Base-by-base conservation (phyloP, 2,888 invertebrate genomes). In the Bembecia ichneumoniformis region DNA sequence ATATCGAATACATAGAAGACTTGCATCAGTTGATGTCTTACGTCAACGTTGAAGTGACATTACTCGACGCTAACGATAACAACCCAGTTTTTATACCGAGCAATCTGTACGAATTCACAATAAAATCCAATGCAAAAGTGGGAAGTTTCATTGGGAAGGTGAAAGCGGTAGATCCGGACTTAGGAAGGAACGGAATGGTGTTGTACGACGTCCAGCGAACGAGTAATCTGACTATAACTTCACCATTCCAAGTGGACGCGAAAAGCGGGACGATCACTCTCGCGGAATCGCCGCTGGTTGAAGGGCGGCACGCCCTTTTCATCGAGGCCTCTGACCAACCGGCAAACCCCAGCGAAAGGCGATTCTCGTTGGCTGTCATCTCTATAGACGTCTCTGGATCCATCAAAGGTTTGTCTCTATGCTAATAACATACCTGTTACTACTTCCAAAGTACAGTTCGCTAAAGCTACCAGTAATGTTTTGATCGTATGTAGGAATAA, bases 31-130 rank as follows among this genome's bases (percentile, higher is more conserved):
- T 86, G 0, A 82, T 87, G 81, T 87, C 88, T 2, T 87, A 71
- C 17, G 95, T 95, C 0, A 90, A 90, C 43, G 93, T 96, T 0
- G 94, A 95, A 79, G 93, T 97, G 1, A 93, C 93, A 0, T 75
- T 97, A 20, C 82, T 94, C 0, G 97, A 97, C 69, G 94, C 96
- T 13, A 97, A 97, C 68, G 97, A 97, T 69, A 96, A 97, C 63
- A 94, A 94, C 60, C 97, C 97, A 0, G 91, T 91, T 20, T 97
- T 96, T 66, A 89, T 94, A 17, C 94, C 95, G 3, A 93, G 91
- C 50, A 96, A 96, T 73, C 83, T 96, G 3, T 96, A 96, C 62
- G 93, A 94, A 64, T 94, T 96, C 63, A 82, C 88, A 47, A 89
- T 94, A 0, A 90, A 90, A 50, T 90, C 91, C 0, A 91, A 93